A percentile compares a stretch with the other conserved stretches of the same genome.
These are phyloP conservation scores for Aphidius ervi DNA, from an alignment of 1,140 invertebrate species.

Conservation along the genomic window DNA sequence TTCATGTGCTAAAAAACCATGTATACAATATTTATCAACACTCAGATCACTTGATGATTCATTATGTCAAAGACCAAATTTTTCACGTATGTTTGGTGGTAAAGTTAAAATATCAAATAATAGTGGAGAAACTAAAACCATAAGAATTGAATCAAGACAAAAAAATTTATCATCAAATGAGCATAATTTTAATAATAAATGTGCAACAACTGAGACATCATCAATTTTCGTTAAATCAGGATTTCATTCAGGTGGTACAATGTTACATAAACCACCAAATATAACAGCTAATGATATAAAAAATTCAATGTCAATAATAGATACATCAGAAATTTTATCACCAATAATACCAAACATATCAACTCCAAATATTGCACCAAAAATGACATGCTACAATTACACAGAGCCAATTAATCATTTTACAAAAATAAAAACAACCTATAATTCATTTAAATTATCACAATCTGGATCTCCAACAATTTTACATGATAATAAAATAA, in stretches of 20 bases:
- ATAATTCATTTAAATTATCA: slow-evolving; percentile 60
- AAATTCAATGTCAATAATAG: slow-evolving; percentile 48
- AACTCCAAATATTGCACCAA: slow-evolving; percentile 56
- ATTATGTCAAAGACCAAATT: slow-evolving; percentile 50
- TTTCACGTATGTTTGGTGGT: slow-evolving; percentile 71
- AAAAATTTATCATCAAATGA: slow-evolving; percentile 39
- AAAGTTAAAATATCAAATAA: slow-evolving; percentile 70
- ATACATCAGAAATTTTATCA: slow-evolving; percentile 57
- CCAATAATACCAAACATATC: slow-evolving; percentile 58
- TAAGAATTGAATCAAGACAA: slow-evolving; percentile 64
- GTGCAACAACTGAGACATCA: slow-evolving; percentile 50
- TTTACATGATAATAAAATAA: slow-evolving; percentile 62
- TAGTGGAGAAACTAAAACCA: slow-evolving; percentile 63
- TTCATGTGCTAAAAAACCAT: slow-evolving; percentile 51
- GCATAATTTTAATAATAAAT: slow-evolving; percentile 28
- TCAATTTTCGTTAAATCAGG: slow-evolving; percentile 67
- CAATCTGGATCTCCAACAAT: slow-evolving; percentile 42
- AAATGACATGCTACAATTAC: slow-evolving; percentile 40
- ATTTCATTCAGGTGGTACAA: slow-evolving; percentile 70
- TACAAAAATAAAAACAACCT: slow-evolving; percentile 60
- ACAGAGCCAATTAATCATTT: slow-evolving; percentile 46
- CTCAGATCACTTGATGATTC: slow-evolving; percentile 58
- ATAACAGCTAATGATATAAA: slow-evolving; percentile 29
- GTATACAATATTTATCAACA: slow-evolving; percentile 51
- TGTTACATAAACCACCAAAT: slow-evolving; percentile 57